Conservation (phyloP, 2,113 vertebrate species). For the Alces alces region DNA sequence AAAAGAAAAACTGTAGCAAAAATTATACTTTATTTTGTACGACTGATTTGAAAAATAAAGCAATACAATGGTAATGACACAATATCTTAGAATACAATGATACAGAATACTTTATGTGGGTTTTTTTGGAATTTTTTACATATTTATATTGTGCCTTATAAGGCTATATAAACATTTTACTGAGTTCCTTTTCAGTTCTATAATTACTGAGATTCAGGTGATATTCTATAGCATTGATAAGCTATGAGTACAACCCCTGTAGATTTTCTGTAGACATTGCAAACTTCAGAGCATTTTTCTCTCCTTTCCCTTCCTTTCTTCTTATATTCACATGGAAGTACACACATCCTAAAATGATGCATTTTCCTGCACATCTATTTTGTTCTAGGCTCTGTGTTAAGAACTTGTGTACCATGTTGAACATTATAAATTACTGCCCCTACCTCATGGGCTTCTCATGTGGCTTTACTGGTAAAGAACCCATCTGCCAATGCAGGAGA, state of each 20-base stretch:
- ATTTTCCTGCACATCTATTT: background rate
- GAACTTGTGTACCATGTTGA: background rate
- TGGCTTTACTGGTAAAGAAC: background rate
- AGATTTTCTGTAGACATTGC: background rate
- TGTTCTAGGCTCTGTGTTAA: background rate
- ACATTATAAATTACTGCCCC: background rate
- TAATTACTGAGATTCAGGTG: background rate
- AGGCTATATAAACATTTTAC: background rate
- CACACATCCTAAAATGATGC: background rate
- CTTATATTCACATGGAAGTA: background rate
- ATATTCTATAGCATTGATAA: background rate
- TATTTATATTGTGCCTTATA: background rate
- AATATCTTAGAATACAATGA: background rate
- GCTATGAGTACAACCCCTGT: background rate
- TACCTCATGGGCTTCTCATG: background rate
- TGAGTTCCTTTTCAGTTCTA: background rate
- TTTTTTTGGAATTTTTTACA: background rate
- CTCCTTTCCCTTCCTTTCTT: background rate
- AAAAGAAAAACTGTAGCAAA: background rate
- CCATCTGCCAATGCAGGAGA: background rate
- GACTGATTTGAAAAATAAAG: background rate
- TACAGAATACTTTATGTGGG: accelerated
- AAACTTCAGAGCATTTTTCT: background rate
- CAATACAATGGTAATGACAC: background rate
- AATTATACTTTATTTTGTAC: background rate